A percentile compares a stretch with the other conserved stretches of the same genome.
phyloP scores from a whole-genome alignment of 2,888 invertebrate species.

The Troides helena region DNA sequence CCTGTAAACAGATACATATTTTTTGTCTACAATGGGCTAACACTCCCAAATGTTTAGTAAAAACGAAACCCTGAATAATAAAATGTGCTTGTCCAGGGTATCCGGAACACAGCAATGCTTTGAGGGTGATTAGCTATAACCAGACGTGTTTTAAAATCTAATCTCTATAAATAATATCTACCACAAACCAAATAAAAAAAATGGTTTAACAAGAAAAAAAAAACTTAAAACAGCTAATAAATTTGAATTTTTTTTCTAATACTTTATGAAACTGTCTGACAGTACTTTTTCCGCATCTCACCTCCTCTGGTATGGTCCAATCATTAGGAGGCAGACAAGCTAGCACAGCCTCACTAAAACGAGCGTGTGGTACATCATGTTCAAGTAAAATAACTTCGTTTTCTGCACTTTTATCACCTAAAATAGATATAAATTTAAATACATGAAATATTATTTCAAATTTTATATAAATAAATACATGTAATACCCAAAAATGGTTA shows the following conservation, averaged over 20 bases:
- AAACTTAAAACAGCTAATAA: background rate
- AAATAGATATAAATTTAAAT: background rate
- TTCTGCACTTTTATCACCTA: conserved; percentile 96
- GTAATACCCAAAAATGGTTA: too few species aligned
- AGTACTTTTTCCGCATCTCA: conserved; percentile 46
- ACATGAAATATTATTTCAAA: too few species aligned
- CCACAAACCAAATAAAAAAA: background rate
- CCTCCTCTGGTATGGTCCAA: conserved; percentile 92
- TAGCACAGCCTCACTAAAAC: conserved; percentile 96
- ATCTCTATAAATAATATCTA: too few species aligned
- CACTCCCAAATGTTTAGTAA: too few species aligned
- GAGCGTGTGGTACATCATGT: conserved; percentile 97
- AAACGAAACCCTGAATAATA: too few species aligned
- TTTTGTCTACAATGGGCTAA: too few species aligned
- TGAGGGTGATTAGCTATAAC: too few species aligned
- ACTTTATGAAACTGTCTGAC: background rate
- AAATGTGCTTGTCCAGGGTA: too few species aligned
- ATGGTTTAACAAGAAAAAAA: background rate
- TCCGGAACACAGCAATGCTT: too few species aligned
- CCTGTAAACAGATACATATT: conserved; percentile 68
- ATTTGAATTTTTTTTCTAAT: background rate
- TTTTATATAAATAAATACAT: too few species aligned
- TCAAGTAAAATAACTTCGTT: conserved; percentile 97
- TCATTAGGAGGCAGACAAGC: conserved; percentile 93
- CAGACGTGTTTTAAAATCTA: too few species aligned